phyloP scores from a whole-genome alignment of 2,888 invertebrate genomes.

The Exocentrus adspersus region DNA sequence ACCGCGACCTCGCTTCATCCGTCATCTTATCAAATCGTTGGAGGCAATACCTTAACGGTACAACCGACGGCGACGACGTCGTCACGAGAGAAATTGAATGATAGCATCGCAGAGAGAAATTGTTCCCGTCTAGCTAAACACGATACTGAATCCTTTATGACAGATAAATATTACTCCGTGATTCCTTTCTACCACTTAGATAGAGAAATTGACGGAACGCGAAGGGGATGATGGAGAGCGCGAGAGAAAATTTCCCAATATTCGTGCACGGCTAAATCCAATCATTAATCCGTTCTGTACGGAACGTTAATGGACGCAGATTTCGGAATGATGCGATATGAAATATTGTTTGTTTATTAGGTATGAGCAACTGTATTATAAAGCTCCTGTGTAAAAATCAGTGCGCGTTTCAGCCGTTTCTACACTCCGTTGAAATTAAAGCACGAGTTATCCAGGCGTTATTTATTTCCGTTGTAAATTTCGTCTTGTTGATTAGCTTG shows the following conservation, averaged over 20 bases:
- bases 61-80: slow-evolving; percentile 21
- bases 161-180: slow-evolving; percentile 33
- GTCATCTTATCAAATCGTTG: slow-evolving; percentile 47
- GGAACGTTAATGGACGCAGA: not conserved
- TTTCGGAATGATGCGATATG: slow-evolving; percentile 16
- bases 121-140: slow-evolving; percentile 24
- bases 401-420: slow-evolving; percentile 6
- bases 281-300: slow-evolving; percentile 23
- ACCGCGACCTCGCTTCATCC: slow-evolving; percentile 52
- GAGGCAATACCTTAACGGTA: slow-evolving; percentile 21
- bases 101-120: slow-evolving; percentile 38
- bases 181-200: slow-evolving; percentile 24
- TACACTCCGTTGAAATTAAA: not conserved
- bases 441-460: not conserved
- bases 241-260: slow-evolving; percentile 4
- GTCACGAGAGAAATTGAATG: slow-evolving; percentile 42
- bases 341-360: slow-evolving; percentile 21
- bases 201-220: slow-evolving; percentile 17
- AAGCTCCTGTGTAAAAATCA: slow-evolving; percentile 8
- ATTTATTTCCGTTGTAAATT: not conserved
- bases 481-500: not conserved
- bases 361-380: slow-evolving; percentile 16
- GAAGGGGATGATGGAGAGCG: slow-evolving; percentile 18
- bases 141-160: slow-evolving; percentile 33
- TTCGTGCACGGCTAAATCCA: slow-evolving; percentile 19